These are phyloP conservation scores for Drosophila robusta DNA, from an alignment of 2,888 invertebrate species.

Conservation along the genomic window DNA sequence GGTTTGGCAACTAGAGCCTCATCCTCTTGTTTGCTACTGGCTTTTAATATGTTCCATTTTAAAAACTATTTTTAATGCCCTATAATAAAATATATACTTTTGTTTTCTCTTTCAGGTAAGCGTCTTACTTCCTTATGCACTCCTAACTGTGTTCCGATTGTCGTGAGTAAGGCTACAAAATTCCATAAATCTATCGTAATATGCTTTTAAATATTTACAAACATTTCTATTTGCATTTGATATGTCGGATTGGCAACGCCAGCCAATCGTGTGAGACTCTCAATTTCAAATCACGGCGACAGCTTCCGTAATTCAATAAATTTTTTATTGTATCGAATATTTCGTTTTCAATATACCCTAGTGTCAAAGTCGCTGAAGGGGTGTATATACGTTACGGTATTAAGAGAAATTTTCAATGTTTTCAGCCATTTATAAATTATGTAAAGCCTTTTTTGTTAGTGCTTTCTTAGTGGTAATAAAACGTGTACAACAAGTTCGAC, in stretches of 20 bases:
- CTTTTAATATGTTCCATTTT: not conserved
- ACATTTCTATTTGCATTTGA: slow-evolving; percentile 20
- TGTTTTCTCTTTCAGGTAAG: slow-evolving; percentile 63
- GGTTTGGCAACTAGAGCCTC: no score
- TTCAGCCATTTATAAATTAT: no score
- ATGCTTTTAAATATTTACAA: slow-evolving; percentile 18
- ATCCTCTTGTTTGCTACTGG: no score
- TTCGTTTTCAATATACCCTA: slow-evolving; percentile 36
- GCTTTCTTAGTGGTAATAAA: no score
- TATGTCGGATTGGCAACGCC: slow-evolving; percentile 24
- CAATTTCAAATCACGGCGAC: slow-evolving; percentile 63
- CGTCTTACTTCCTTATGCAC: slow-evolving; percentile 12
- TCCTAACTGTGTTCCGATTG: not conserved
- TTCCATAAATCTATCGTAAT: slow-evolving; percentile 5
- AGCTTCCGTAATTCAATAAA: slow-evolving; percentile 76
- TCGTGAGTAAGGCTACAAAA: slow-evolving; percentile 24
- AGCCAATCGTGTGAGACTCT: slow-evolving; percentile 26
- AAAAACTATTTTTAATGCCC: not conserved
- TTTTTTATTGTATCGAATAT: slow-evolving; percentile 56
- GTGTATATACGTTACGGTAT: not conserved
- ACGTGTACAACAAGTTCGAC: no score
- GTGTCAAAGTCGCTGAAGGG: not conserved
- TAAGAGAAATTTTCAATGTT: no score
- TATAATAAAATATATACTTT: slow-evolving; percentile 4
- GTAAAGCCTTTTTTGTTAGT: no score